phyloP scores from a whole-genome alignment of 2,797 vertebrate genomes.

The Thamnophis elegans region DNA sequence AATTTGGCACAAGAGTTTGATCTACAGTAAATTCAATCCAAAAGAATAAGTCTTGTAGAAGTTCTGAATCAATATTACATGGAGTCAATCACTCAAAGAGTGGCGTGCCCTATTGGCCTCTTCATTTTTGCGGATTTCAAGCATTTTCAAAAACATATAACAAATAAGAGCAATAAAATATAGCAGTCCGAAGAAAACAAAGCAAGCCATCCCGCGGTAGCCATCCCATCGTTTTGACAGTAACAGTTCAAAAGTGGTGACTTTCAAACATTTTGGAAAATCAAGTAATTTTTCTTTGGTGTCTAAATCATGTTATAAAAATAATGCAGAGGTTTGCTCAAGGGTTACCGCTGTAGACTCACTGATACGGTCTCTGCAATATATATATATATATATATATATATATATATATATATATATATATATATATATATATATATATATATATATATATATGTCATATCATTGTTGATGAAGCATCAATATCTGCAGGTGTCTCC shows the following conservation, averaged over 20 bases:
- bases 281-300: neutral
- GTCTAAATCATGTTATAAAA: neutral
- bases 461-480: neutral
- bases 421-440: too few species aligned
- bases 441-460: neutral
- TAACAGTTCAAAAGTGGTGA: neutral
- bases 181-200: neutral
- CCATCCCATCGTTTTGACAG: neutral
- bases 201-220: neutral
- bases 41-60: neutral
- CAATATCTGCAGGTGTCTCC: neutral
- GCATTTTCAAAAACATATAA: neutral
- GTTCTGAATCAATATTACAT: neutral
- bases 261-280: neutral
- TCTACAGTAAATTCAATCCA: neutral
- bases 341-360: neutral
- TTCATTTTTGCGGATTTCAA: neutral
- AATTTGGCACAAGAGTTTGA: neutral
- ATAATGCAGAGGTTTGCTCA: neutral
- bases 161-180: neutral
- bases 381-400: too few species aligned
- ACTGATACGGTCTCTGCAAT: neutral
- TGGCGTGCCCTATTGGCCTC: neutral
- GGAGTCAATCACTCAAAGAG: neutral
- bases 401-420: too few species aligned